Evolutionary conservation across 2,888 invertebrate genomes (phyloP), one percentile per base, ranked within the genome.

Genomic region (Drosophila mayaguana): DNA sequence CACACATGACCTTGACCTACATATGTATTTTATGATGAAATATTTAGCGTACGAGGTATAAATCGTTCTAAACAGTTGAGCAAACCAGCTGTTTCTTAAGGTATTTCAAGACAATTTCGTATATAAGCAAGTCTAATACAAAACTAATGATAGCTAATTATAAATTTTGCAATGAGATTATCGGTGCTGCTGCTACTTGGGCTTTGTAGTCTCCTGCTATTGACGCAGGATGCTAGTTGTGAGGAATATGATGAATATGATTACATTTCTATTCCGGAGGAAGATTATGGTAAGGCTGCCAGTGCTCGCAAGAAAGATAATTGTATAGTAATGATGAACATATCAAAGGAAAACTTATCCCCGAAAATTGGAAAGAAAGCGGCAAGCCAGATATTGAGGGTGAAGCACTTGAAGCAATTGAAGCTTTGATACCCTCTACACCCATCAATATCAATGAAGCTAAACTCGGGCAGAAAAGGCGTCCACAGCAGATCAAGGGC

Each of bases 101-200:
- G 38, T 12, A 36, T 12, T 38, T 40, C 22, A 9, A 18, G 0
- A 14, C 2, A n/a, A 34, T 51, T 18, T 18, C 18, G 43, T 62
- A 69, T 68, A 55, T 53, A 71, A 71, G 11, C 22, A 14, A 8
- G n/a, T 14, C 32, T 45, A n/a, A n/a, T n/a, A n/a, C n/a, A n/a
- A n/a, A n/a, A 12, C 18, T 2, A 7, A 11, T 42, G 1, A 7
- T 9, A 8, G n/a, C 9, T 32, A 56, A 46, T 45, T 32, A 51
- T 14, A 16, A 3, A 11, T 45, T 32, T 57, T n/a, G 18, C 48
- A 62, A 75, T 75, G 74, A 61, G 64, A 9, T 5, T 64, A 2
- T 36, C 32, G 25, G n/a, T 61, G n/a, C 40, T 64, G 22, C 9
- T 70, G 0, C 5, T 73, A 28, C 9, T 64, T 34, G 74, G 63